These are phyloP conservation scores for Amiota communis DNA, from an alignment of 2,888 invertebrate species.

Conservation along the genomic window DNA sequence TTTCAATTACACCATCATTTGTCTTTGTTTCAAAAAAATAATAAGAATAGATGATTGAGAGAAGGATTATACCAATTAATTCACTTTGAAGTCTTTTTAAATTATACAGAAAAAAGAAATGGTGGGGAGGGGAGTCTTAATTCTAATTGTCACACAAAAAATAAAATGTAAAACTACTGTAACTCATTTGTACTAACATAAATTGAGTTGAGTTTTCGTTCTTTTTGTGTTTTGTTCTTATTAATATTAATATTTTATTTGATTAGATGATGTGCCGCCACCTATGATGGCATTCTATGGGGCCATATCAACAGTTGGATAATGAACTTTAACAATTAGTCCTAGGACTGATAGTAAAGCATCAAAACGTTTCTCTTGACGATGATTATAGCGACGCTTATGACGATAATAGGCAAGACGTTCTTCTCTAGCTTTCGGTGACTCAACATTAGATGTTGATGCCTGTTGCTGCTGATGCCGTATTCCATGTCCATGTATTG, in stretches of 20 bases:
- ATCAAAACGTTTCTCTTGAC: slow-evolving; percentile 66
- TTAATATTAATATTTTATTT: slow-evolving; percentile 12
- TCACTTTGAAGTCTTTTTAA: too few relatives aligned
- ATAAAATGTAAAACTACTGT: too few relatives aligned
- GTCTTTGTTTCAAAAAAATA: too few relatives aligned
- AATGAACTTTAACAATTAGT: slow-evolving; percentile 58
- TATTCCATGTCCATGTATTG: too few relatives aligned
- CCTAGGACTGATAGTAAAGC: slow-evolving; percentile 61
- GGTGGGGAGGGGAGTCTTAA: too few relatives aligned
- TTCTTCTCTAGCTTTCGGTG: slow-evolving; percentile 36
- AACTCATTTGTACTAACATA: too few relatives aligned
- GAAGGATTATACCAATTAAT: too few relatives aligned
- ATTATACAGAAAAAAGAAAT: too few relatives aligned
- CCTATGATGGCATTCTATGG: slow-evolving; percentile 43
- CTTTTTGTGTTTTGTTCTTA: background rate
- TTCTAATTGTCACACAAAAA: too few relatives aligned
- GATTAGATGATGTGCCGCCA: slow-evolving; percentile 33
- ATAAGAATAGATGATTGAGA: too few relatives aligned
- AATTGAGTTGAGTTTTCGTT: background rate
- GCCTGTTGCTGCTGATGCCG: too few relatives aligned
- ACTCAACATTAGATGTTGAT: background rate
- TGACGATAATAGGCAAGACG: slow-evolving; percentile 67
- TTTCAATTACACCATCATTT: too few relatives aligned
- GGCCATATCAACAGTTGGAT: slow-evolving; percentile 58
- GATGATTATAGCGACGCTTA: slow-evolving; percentile 63